Evolutionary conservation across 2,888 invertebrate species (phyloP).

Genomic region (Brachypterus glaber): DNA sequence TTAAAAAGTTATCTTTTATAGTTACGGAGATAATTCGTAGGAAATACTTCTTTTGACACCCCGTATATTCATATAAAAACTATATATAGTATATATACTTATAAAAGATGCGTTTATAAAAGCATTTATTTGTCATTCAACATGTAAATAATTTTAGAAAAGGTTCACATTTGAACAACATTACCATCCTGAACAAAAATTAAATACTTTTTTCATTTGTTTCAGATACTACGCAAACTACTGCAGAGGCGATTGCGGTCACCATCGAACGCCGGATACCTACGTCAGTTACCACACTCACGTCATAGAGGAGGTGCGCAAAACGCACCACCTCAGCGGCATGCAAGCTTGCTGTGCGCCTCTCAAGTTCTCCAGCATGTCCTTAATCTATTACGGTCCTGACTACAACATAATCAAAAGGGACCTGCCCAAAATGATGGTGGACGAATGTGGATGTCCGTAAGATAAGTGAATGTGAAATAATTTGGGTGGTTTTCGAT

Average conservation of each 20-base stretch:
- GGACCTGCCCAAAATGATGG: constrained; percentile 91
- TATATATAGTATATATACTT: too few relatives aligned
- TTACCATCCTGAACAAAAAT: too few relatives aligned
- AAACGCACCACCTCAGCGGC: constrained; percentile 62
- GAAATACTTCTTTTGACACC: too few relatives aligned
- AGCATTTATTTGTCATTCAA: too few relatives aligned
- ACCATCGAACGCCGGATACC: constrained; percentile 68
- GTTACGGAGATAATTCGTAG: too few relatives aligned
- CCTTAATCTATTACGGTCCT: constrained; percentile 83
- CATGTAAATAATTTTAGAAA: not conserved
- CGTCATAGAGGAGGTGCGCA: constrained; percentile 81
- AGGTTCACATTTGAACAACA: not conserved
- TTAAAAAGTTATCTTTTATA: too few relatives aligned
- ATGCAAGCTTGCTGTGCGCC: constrained; percentile 90
- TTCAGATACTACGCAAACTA: constrained; percentile 86
- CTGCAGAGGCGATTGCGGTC: constrained; percentile 82
- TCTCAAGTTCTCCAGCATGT: constrained; percentile 84
- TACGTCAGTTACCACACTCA: constrained; percentile 84
- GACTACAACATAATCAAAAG: constrained; percentile 86
- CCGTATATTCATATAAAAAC: too few relatives aligned
- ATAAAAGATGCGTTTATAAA: too few relatives aligned
- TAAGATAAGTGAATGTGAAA: constrained; percentile 38
- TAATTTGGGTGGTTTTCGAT: not conserved
- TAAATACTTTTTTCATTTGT: too few relatives aligned
- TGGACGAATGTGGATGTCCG: constrained; percentile 92